Evolutionary conservation across 2,797 vertebrate species (phyloP).

Genomic region (Perodicticus potto): DNA sequence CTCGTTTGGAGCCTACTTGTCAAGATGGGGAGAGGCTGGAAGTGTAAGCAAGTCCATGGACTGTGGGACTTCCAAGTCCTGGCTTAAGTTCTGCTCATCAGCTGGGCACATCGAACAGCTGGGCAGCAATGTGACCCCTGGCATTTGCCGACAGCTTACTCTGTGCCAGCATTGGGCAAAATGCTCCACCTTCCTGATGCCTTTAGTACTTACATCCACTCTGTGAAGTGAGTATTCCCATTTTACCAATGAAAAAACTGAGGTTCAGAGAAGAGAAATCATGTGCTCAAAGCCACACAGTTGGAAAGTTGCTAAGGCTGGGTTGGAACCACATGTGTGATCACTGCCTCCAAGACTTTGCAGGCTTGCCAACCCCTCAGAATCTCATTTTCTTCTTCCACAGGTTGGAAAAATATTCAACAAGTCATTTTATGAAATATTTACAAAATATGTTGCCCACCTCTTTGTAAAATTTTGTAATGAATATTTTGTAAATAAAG

Average conservation of each 20-base stretch:
- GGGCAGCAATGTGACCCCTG: neutral
- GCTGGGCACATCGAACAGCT: fast-evolving
- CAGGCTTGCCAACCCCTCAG: neutral
- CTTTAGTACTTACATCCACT: neutral
- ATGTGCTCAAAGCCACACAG: neutral
- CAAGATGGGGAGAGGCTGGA: neutral
- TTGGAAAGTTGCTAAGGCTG: neutral
- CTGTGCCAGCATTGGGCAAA: neutral
- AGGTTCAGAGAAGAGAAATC: neutral
- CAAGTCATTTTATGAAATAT: too few relatives aligned
- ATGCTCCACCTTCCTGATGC: neutral
- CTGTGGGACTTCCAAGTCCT: neutral
- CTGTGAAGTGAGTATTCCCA: neutral
- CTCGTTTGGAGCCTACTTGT: neutral
- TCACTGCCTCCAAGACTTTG: neutral
- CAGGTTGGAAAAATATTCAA: neutral
- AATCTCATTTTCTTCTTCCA: neutral
- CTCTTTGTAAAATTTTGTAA: too few relatives aligned
- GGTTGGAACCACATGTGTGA: neutral
- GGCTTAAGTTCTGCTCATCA: neutral
- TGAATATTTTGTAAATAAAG: too few relatives aligned
- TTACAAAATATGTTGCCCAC: too few relatives aligned
- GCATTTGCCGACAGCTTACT: neutral
- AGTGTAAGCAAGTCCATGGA: neutral
- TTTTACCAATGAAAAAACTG: neutral